Evolutionary conservation across 1,140 invertebrate species (phyloP).

Genomic region (Penaeus indicus): DNA sequence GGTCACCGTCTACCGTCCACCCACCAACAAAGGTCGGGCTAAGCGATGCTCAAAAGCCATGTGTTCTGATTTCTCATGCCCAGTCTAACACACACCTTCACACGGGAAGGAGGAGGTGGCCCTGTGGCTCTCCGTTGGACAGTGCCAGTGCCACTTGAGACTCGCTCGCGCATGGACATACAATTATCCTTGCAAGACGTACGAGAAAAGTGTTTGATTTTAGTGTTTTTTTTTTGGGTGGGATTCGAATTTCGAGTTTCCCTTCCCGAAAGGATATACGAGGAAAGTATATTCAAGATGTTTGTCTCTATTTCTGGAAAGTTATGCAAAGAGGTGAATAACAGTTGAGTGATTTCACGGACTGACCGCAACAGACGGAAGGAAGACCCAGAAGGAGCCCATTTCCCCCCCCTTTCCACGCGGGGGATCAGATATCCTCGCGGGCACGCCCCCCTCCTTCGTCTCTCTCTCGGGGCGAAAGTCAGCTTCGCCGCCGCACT

Average conservation of each 20-base stretch:
- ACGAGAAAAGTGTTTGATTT: not conserved
- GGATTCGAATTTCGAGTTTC: not conserved
- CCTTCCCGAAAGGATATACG: too few species aligned
- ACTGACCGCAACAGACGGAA: not conserved
- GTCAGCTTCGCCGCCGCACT: not conserved
- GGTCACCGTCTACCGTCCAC: constrained; percentile 39
- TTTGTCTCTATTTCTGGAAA: too few species aligned
- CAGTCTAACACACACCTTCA: constrained; percentile 63
- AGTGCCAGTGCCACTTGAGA: constrained; percentile 49
- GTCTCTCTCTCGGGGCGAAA: not conserved
- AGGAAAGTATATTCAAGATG: too few species aligned
- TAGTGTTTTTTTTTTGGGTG: not conserved
- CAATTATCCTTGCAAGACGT: not conserved
- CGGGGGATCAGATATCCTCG: too few species aligned
- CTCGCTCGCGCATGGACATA: constrained; percentile 39
- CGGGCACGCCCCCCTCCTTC: too few species aligned
- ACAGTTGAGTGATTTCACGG: not conserved
- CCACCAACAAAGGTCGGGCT: constrained; percentile 62
- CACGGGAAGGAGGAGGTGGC: constrained; percentile 47
- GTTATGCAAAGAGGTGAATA: not conserved
- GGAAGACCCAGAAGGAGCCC: not conserved
- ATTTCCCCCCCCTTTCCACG: too few species aligned
- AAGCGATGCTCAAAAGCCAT: constrained; percentile 63
- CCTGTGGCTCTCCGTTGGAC: constrained; percentile 3
- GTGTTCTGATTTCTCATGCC: constrained; percentile 63